Conservation (phyloP, 2,113 vertebrate species). For the Siniperca knerii region DNA sequence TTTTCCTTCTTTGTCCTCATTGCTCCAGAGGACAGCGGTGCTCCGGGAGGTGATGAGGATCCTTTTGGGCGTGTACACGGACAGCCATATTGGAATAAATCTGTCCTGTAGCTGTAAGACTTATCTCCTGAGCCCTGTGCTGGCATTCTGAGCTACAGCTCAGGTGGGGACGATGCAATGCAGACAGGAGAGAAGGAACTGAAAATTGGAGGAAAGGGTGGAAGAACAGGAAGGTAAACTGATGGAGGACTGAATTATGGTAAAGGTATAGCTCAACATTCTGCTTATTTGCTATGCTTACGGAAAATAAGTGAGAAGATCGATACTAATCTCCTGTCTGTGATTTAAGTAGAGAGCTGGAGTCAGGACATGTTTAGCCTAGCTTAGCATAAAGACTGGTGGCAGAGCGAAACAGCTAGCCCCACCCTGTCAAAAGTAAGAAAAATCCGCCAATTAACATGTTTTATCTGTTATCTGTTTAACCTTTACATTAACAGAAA, state of each 20-base stretch:
- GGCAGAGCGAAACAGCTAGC: background rate
- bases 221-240: background rate
- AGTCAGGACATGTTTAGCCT: background rate
- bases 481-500: background rate
- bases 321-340: background rate
- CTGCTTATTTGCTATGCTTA: background rate
- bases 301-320: background rate
- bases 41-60: constrained; percentile 41
- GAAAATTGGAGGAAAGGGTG: background rate
- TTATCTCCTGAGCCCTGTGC: constrained; percentile 39
- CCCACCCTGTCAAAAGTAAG: background rate
- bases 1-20: constrained; percentile 54
- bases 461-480: background rate
- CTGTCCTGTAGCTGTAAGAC: constrained; percentile 38
- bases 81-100: constrained; percentile 48
- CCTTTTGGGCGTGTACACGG: constrained; percentile 18
- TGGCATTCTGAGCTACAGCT: constrained; percentile 9
- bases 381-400: background rate
- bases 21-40: constrained; percentile 29
- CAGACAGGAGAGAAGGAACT: background rate
- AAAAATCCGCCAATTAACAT: background rate
- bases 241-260: background rate
- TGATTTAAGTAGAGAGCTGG: background rate
- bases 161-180: background rate
- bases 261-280: background rate